Base-by-base conservation (phyloP, 2,113 vertebrate species). In the Entosphenus tridentatus region DNA sequence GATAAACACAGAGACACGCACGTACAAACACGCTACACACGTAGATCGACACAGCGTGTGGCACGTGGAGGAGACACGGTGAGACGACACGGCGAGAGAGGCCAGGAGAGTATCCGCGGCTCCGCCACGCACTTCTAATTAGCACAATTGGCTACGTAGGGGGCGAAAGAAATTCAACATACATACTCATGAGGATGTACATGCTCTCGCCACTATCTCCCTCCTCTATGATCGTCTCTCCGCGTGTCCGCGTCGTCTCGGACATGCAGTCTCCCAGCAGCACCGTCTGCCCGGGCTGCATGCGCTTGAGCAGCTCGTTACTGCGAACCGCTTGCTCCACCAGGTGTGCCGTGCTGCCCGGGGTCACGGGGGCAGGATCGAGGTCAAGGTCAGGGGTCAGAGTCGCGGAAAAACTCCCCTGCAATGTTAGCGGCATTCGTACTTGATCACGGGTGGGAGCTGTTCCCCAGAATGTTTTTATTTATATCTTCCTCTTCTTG, bases 231-330 rank as follows among this genome's bases (percentile, higher is more conserved):
- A 65, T 11, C 8, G 62, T 65, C 10, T 65, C 62, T 65, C 62
- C 62, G 8, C 62, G 62, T 9, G 8, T 8, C 62, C 62, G n/a
- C 21, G n/a, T 21, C 10, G 62, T 16, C 62, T 16, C 8, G n/a
- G 62, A 16, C 62, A 65, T 65, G 62, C 62, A 65, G n/a, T 65
- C 62, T 9, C n/a, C 21, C n/a, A 65, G 9, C 21, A n/a, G n/a
- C 62, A 18, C 62, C n/a, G 62, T 21, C 62, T 65, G 62, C 8
- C 21, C 62, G 2, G 62, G 62, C n/a, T 65, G n/a, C 8, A 65
- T n/a, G 21, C 62, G n/a, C 62, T 65, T n/a, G n/a, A 65, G 62
- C n/a, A 65, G 21, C n/a, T 65, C 62, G 10, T 65, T n/a, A n/a
- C 62, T n/a, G 2, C 21, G 62, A 18, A 65, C 21, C 8, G 62